Evolutionary conservation across 2,797 vertebrate genomes (phyloP).

Genomic region (Coreius guichenoti): DNA sequence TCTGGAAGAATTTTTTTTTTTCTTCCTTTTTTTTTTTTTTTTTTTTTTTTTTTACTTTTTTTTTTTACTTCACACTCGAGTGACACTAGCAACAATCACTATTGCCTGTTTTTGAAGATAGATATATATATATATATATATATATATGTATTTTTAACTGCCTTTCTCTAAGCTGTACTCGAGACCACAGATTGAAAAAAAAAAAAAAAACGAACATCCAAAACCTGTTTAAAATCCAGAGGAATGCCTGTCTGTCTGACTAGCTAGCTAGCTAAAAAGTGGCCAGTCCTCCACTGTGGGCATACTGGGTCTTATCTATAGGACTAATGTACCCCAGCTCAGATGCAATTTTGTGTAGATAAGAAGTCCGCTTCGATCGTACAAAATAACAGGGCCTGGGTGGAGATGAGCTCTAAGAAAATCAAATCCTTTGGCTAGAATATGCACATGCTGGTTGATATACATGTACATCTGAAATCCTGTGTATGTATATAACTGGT

Average conservation of each 20-base stretch:
- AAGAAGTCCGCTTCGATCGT: constrained; percentile 70
- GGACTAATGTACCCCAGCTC: constrained; percentile 49
- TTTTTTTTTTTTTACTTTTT: constrained; percentile 16
- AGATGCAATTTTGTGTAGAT: constrained; percentile 69
- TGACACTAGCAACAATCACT: constrained; percentile 79
- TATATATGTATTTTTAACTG: constrained; percentile 63
- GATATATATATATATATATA: neutral
- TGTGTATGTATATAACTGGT: constrained; percentile 65
- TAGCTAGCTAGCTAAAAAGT: constrained; percentile 61
- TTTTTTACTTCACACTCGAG: constrained; percentile 62
- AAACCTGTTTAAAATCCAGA: constrained; percentile 60
- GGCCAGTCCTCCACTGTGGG: constrained; percentile 62
- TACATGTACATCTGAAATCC: constrained; percentile 66
- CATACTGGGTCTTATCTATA: constrained; percentile 59
- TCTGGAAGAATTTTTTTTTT: constrained; percentile 67
- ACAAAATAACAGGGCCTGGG: constrained; percentile 54
- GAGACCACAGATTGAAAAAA: constrained; percentile 67
- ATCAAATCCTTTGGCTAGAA: constrained; percentile 71
- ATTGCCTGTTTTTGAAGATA: constrained; percentile 71
- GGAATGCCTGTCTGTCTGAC: constrained; percentile 22
- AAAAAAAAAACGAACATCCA: constrained; percentile 2
- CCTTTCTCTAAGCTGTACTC: constrained; percentile 77
- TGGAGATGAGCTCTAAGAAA: constrained; percentile 63
- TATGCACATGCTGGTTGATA: constrained; percentile 81
- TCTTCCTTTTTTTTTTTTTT: neutral